These are phyloP conservation scores for Troides oblongomaculatus DNA, from an alignment of 2,888 invertebrate species.

Conservation along the genomic window DNA sequence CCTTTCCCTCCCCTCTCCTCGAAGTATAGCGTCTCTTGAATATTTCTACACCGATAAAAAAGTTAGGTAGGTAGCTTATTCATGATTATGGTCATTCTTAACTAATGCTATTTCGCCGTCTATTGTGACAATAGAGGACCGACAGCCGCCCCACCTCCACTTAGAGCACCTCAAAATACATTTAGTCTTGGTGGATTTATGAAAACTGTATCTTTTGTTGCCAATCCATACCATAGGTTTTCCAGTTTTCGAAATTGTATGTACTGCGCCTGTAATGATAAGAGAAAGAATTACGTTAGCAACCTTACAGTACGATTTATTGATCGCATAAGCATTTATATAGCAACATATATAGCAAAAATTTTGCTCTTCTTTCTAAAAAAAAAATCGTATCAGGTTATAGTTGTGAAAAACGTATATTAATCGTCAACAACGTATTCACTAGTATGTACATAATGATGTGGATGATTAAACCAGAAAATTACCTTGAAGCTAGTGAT, in stretches of 20 bases:
- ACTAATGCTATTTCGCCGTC: conserved; percentile 6
- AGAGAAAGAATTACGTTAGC: conserved; percentile 6
- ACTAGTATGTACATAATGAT: background rate
- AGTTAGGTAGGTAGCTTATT: background rate
- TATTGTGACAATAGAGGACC: conserved; percentile 26
- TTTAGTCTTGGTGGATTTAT: conserved; percentile 37
- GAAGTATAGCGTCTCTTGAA: too few species aligned
- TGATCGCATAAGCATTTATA: background rate
- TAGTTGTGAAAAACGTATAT: background rate
- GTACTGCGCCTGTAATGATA: conserved; percentile 22
- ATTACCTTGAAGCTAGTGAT: background rate
- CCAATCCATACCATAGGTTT: conserved; percentile 39
- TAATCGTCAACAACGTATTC: background rate
- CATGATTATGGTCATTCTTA: conserved; percentile 20
- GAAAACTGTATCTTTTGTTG: conserved; percentile 42
- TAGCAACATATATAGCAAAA: background rate
- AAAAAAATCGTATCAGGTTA: background rate
- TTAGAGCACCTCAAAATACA: conserved; percentile 47
- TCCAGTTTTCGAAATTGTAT: conserved; percentile 35
- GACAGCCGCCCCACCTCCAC: conserved; percentile 36
- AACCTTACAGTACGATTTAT: background rate
- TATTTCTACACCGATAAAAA: too few species aligned
- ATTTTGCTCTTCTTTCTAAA: background rate
- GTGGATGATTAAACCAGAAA: too few species aligned
- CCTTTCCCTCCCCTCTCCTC: too few species aligned